phyloP scores from a whole-genome alignment of 2,113 vertebrate species.

The Ceyx cyanopectus region DNA sequence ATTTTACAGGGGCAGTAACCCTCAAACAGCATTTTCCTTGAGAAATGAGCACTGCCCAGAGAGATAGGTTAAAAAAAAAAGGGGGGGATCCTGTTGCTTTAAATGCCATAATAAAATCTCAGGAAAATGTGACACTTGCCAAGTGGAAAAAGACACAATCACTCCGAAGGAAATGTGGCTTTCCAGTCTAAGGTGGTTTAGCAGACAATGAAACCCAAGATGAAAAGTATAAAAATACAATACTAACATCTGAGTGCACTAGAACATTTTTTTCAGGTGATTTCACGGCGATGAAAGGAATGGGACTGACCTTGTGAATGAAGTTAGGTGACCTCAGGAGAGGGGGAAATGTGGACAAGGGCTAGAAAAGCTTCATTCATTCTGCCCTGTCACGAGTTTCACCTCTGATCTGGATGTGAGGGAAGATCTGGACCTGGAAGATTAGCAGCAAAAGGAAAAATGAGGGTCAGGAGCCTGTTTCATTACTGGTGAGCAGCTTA shows the following conservation, averaged over 20 bases:
- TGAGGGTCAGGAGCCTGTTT: neutral
- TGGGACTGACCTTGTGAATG: slow-evolving; percentile 16
- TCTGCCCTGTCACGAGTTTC: neutral
- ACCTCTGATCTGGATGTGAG: slow-evolving; percentile 3
- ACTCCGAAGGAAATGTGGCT: slow-evolving; percentile 4
- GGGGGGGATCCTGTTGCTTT: neutral
- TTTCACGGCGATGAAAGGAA: neutral
- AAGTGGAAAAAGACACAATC: slow-evolving; percentile 26
- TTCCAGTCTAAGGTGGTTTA: neutral
- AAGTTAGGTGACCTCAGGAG: neutral
- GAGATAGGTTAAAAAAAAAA: neutral
- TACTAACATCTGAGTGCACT: neutral
- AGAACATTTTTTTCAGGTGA: neutral
- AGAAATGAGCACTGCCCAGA: neutral
- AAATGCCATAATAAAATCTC: neutral
- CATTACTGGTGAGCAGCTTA: neutral
- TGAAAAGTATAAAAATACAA: slow-evolving; percentile 17
- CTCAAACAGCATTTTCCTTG: neutral
- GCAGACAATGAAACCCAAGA: slow-evolving; percentile 1
- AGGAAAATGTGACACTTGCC: neutral
- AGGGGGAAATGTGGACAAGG: neutral
- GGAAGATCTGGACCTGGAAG: neutral
- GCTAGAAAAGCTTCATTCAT: neutral
- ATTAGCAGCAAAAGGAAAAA: neutral
- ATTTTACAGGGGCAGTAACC: neutral